Evolutionary conservation across 2,888 invertebrate species (phyloP).

Genomic region (Gymnoscelis rufifasciata): DNA sequence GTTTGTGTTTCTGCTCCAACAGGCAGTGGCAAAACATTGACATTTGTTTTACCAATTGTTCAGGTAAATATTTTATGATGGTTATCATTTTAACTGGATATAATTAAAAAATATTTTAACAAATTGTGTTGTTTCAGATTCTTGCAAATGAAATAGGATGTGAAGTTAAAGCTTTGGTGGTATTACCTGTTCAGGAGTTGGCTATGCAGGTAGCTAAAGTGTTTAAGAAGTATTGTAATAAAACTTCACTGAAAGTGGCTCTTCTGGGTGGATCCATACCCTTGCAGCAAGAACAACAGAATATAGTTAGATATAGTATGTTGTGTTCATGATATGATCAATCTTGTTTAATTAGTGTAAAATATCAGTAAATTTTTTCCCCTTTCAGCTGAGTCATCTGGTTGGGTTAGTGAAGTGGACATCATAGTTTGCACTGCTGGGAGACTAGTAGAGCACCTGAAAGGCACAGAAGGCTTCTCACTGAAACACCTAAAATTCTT

Average conservation of each 20-base stretch:
- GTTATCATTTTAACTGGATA: no score
- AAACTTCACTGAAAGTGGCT: constrained; percentile 84
- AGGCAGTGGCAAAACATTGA: constrained; percentile 97
- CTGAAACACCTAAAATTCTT: constrained; percentile 86
- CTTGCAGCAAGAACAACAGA: constrained; percentile 83
- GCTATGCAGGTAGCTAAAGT: constrained; percentile 93
- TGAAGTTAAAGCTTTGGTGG: constrained; percentile 89
- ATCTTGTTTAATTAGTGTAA: neutral
- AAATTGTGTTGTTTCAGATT: constrained; percentile 70
- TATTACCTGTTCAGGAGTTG: constrained; percentile 94
- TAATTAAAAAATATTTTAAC: no score
- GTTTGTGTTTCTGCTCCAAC: constrained; percentile 98
- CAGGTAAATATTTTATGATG: constrained; percentile 72
- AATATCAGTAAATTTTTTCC: neutral
- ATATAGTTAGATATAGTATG: constrained; percentile 76
- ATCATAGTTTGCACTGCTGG: constrained; percentile 96
- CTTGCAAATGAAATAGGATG: constrained; percentile 81
- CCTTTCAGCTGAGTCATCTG: constrained; percentile 74
- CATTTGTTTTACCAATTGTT: constrained; percentile 94
- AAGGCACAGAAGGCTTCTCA: constrained; percentile 88
- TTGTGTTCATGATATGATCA: constrained; percentile 7
- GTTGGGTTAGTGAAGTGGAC: constrained; percentile 83
- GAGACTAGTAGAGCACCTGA: constrained; percentile 93
- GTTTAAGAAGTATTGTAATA: constrained; percentile 84
- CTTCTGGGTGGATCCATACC: constrained; percentile 84